Evolutionary conservation across 2,113 vertebrate genomes (phyloP).

Genomic region (Eidolon helvum): DNA sequence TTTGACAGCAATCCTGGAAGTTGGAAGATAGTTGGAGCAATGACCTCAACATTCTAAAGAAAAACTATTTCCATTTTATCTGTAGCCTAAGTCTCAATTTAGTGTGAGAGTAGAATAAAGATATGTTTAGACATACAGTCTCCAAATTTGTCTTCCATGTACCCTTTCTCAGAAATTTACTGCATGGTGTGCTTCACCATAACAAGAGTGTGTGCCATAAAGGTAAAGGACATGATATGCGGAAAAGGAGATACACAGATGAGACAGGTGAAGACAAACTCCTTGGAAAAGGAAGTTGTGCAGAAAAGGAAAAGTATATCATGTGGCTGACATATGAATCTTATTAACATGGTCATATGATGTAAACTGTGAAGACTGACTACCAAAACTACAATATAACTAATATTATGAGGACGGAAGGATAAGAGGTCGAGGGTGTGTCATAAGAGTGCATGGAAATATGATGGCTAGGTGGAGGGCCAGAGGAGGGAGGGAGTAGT

Average conservation of each 20-base stretch:
- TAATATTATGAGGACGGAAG: background rate
- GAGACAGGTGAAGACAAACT: background rate
- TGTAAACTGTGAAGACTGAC: background rate
- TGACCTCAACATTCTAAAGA: background rate
- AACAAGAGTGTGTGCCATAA: background rate
- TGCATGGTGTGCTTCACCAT: background rate
- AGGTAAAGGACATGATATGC: background rate
- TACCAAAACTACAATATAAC: background rate
- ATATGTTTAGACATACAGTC: background rate
- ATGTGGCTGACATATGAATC: background rate
- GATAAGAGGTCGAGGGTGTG: fast-evolving
- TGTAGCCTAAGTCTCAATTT: background rate
- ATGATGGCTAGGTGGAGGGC: too few relatives aligned
- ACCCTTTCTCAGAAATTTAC: background rate
- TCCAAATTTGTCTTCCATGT: background rate
- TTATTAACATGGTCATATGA: background rate
- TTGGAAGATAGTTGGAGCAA: background rate
- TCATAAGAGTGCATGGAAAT: too few relatives aligned
- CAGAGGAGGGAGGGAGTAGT: too few relatives aligned
- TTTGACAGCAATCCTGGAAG: background rate
- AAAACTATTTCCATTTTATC: background rate
- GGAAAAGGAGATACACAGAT: background rate
- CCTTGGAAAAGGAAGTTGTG: background rate
- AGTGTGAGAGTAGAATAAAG: background rate
- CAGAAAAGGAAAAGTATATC: background rate